These are phyloP conservation scores for Choreutis nemorana DNA, from an alignment of 2,888 invertebrate genomes.

Conservation along the genomic window DNA sequence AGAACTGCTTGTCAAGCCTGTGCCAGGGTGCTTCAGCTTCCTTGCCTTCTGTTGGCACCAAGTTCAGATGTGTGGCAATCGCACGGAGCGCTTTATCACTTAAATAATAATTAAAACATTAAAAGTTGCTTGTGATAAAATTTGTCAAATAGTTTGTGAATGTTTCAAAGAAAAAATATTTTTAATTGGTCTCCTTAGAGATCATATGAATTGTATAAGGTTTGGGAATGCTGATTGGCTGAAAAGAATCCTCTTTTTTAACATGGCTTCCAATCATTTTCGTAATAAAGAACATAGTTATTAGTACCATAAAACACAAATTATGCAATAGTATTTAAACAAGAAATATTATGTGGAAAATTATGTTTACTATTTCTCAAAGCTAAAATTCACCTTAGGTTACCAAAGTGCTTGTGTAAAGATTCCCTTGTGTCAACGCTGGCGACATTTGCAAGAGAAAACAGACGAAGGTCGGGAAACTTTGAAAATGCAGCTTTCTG, in stretches of 20 bases:
- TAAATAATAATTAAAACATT: slow-evolving; percentile 1
- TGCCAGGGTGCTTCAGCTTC: slow-evolving; percentile 77
- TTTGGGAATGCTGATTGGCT: no score
- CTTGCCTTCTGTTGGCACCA: slow-evolving; percentile 80
- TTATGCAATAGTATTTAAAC: no score
- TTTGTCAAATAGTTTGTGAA: no score
- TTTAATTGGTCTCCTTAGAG: no score
- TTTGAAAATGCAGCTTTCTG: slow-evolving; percentile 94
- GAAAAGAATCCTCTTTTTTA: no score
- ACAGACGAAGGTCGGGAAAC: slow-evolving; percentile 84
- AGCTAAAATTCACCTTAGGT: slow-evolving; percentile 66
- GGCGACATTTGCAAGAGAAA: slow-evolving; percentile 93
- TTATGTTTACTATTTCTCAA: background rate
- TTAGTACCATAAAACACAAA: no score
- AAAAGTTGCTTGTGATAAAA: no score
- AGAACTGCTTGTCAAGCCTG: slow-evolving; percentile 79
- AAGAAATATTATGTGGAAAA: no score
- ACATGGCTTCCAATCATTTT: no score
- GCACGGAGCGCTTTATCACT: slow-evolving; percentile 79
- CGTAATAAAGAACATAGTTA: no score
- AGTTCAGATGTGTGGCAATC: slow-evolving; percentile 86
- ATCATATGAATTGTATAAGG: no score
- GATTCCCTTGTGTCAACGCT: slow-evolving; percentile 91
- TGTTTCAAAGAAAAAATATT: no score
- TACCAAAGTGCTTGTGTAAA: slow-evolving; percentile 84